Evolutionary conservation across 1,140 invertebrate species (phyloP).

Genomic region (Pygmarrhopalites habei): DNA sequence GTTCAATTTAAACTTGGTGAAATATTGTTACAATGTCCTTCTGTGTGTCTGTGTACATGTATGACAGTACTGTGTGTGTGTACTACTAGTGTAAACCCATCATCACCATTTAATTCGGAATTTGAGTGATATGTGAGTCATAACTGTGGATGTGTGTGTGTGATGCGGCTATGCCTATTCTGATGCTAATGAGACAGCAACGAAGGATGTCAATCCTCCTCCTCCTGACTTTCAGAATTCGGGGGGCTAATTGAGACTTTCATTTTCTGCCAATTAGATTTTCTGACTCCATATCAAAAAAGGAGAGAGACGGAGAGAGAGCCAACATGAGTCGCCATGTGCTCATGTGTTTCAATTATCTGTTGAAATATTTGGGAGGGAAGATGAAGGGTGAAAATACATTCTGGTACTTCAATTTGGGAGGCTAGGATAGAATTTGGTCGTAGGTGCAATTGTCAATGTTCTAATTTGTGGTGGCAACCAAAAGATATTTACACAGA

Average conservation of each 20-base stretch:
- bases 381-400: neutral
- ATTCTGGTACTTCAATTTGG: neutral
- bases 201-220: too few relatives aligned
- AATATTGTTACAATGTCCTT: too few relatives aligned
- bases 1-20: too few relatives aligned
- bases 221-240: neutral
- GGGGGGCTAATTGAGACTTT: neutral
- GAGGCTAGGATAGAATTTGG: neutral
- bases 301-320: neutral
- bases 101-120: neutral
- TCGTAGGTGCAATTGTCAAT: too few relatives aligned
- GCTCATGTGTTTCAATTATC: neutral
- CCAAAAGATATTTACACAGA: neutral
- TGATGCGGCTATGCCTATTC: too few relatives aligned
- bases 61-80: neutral
- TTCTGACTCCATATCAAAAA: neutral
- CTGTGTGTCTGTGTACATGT: too few relatives aligned
- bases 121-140: neutral
- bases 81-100: neutral
- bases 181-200: too few relatives aligned
- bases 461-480: too few relatives aligned
- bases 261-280: neutral
- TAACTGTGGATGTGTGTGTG: neutral
- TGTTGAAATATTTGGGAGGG: neutral
- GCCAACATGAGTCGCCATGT: neutral